These are phyloP conservation scores for Mactromeris polynyma DNA, from an alignment of 2,888 invertebrate species.

Conservation along the genomic window DNA sequence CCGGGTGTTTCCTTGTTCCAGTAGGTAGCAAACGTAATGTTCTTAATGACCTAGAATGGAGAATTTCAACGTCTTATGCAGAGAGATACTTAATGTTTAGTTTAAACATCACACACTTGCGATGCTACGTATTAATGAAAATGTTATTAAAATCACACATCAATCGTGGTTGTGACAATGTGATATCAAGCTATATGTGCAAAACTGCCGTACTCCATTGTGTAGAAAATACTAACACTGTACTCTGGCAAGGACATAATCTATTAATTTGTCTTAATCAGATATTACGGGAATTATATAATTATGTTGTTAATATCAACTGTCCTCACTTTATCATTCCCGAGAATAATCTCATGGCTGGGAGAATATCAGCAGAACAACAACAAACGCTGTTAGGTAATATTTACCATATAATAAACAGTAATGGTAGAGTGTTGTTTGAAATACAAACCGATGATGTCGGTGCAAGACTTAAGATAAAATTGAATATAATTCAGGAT, in stretches of 20 bases:
- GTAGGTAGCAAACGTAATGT: background rate
- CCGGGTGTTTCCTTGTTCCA: background rate
- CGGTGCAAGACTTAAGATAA: background rate
- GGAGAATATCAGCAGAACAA: background rate
- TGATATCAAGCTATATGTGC: slow-evolving; percentile 45
- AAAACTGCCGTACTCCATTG: slow-evolving; percentile 34
- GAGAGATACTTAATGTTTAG: slow-evolving; percentile 19
- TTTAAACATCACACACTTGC: slow-evolving; percentile 15
- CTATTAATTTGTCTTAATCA: background rate
- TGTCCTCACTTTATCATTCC: slow-evolving; percentile 42
- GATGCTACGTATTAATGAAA: too few relatives aligned
- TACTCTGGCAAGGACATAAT: slow-evolving; percentile 20
- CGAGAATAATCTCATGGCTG: slow-evolving; percentile 30
- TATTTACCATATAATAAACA: background rate
- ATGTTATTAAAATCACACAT: too few relatives aligned
- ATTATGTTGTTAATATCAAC: background rate
- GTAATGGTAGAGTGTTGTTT: background rate
- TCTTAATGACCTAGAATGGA: background rate
- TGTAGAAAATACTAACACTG: slow-evolving; percentile 8
- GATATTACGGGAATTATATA: background rate
- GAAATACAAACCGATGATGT: background rate
- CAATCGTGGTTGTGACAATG: too few relatives aligned
- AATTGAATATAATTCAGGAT: background rate
- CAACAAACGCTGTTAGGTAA: background rate
- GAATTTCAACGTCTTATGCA: too few relatives aligned